Base-by-base conservation (phyloP, 1,140 invertebrate genomes). In the Marisa cornuarietis region DNA sequence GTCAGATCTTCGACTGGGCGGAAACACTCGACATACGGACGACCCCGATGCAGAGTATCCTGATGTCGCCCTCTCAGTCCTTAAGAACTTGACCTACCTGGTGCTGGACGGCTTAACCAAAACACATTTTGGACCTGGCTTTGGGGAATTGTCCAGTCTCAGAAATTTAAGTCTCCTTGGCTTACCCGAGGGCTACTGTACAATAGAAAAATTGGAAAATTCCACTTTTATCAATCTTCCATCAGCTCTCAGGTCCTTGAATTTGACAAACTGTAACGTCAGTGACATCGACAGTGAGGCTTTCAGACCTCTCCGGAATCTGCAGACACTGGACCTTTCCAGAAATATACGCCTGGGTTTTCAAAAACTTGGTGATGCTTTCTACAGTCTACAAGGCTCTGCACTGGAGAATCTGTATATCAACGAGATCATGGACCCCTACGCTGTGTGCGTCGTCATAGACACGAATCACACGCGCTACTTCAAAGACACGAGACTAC, bases 251-350 rank as follows among this genome's bases (percentile, higher is more conserved):
- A 65, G 14, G 49, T 31, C n/a, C 14, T 62, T 85, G 6, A 76
- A 85, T 68, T 18, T 85, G 16, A 81, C 83, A 22, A 8, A 8
- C n/a, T 81, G 77, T 68, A 54, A 76, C 66, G 73, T 83, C n/a
- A 10, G 49, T 75, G 74, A 42, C 71, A 81, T 80, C 18, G 61
- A 69, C 31, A 51, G 52, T 31, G 71, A 78, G 0, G 71, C 74
- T 18, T 82, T 79, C 71, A n/a, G 26, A 49, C n/a, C 31, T 42
- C 63, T 81, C 8, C 24, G 66, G 11, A 22, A 73, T 10, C 65
- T 83, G 22, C 62, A 76, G 22, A 49, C n/a, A 18, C 74, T 83
- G 71, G 79, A 83, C 58, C 51, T 83, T n/a, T 83, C 79, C 26
- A 58, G 26, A 8, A 83, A 83, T 51, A 14, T 52, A 4, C 42